Conservation (phyloP, 2,113 vertebrate genomes). For the Erythrolamprus reginae region DNA sequence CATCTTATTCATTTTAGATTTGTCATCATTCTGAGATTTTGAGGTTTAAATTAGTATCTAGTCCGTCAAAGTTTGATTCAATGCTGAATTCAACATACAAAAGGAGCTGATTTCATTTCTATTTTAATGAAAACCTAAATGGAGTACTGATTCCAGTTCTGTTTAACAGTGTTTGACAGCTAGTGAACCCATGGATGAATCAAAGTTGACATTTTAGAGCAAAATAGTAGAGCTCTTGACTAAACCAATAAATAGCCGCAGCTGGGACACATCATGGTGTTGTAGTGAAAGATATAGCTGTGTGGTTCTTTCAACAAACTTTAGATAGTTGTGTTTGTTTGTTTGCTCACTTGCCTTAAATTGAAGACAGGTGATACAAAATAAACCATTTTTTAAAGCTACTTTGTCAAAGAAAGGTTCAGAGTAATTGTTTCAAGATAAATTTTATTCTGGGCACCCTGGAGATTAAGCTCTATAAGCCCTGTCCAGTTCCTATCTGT, state of each 20-base stretch:
- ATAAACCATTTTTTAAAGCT: neutral
- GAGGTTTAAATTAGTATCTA: neutral
- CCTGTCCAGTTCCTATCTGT: neutral
- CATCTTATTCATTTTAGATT: neutral
- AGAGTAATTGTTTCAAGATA: conserved; percentile 3
- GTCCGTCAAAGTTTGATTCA: conserved; percentile 13
- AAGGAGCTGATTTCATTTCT: conserved; percentile 47
- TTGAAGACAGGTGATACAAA: conserved; percentile 12
- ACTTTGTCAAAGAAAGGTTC: neutral
- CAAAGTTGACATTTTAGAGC: conserved; percentile 62
- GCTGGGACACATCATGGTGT: conserved; percentile 52
- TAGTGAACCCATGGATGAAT: conserved; percentile 52
- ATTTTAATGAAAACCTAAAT: conserved; percentile 49
- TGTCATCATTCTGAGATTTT: neutral
- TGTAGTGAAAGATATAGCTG: conserved; percentile 26
- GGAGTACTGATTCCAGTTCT: conserved; percentile 46
- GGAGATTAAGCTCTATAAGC: neutral
- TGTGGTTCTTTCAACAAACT: conserved; percentile 29
- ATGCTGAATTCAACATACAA: conserved; percentile 28
- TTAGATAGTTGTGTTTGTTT: conserved; percentile 19
- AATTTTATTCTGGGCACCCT: neutral
- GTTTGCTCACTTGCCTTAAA: neutral
- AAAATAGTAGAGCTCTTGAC: conserved; percentile 55
- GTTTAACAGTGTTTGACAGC: conserved; percentile 62
- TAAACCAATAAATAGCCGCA: conserved; percentile 62